Conservation (phyloP, 2,113 vertebrate species). For the Helogale parvula region DNA sequence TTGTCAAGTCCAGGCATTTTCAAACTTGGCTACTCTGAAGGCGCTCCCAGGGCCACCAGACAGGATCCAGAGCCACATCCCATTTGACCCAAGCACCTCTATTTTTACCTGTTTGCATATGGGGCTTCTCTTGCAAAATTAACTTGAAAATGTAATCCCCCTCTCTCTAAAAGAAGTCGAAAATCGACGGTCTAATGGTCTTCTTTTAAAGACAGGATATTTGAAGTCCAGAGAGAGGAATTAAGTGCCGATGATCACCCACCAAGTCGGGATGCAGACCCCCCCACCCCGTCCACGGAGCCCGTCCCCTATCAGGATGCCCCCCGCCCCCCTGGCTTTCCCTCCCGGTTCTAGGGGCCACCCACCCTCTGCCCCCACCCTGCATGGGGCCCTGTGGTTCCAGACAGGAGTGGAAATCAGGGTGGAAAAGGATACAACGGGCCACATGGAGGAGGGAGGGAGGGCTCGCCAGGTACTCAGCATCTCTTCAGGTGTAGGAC, state of each 20-base stretch:
- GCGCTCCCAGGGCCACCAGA: accelerated
- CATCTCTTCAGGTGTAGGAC: not conserved
- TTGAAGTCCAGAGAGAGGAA: not conserved
- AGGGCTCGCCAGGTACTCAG: not conserved
- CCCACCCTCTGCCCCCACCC: not conserved
- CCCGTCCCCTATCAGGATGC: accelerated
- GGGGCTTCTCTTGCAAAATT: not conserved
- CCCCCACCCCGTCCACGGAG: accelerated
- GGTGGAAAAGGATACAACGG: not conserved
- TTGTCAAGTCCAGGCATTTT: accelerated
- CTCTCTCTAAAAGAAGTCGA: not conserved
- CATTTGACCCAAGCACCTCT: not conserved
- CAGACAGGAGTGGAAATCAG: not conserved
- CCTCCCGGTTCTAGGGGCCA: too few species aligned
- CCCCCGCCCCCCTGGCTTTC: not conserved
- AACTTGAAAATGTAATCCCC: not conserved
- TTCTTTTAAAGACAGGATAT: not conserved
- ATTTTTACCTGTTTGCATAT: not conserved
- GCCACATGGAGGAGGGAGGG: not conserved
- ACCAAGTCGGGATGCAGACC: accelerated
- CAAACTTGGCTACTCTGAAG: too few species aligned
- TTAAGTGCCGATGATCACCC: accelerated
- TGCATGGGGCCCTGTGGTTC: not conserved
- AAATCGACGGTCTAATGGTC: not conserved
- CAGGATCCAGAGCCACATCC: accelerated